These are phyloP conservation scores for Cremastinae sp. DNA, from an alignment of 2,888 invertebrate species.

Conservation along the genomic window DNA sequence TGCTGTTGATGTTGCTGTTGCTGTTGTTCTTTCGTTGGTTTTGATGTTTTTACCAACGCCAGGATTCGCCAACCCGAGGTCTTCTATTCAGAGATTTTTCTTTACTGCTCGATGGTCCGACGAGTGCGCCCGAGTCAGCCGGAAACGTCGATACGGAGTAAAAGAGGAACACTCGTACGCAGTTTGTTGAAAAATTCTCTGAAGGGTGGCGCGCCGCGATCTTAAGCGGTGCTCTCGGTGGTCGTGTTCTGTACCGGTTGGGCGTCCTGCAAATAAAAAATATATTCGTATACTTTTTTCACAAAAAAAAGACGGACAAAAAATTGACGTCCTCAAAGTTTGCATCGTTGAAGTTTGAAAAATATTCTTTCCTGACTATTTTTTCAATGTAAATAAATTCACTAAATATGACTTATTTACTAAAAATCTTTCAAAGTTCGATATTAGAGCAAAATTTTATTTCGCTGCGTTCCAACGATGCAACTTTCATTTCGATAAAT, in stretches of 20 bases:
- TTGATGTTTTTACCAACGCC: slow-evolving; percentile 27
- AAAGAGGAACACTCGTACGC: not conserved
- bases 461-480: no score
- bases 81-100: not conserved
- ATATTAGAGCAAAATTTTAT: no score
- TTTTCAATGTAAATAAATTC: no score
- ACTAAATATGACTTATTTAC: no score
- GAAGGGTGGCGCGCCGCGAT: slow-evolving; percentile 49
- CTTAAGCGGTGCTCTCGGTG: slow-evolving; percentile 84
- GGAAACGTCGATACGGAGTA: not conserved
- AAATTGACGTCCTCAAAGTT: no score
- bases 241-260: slow-evolving; percentile 84
- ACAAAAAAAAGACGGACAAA: no score
- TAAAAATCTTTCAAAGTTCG: no score
- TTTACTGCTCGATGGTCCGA: not conserved
- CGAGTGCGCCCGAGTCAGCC: not conserved
- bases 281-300: not conserved
- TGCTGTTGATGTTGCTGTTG: slow-evolving; percentile 66
- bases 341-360: no score
- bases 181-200: slow-evolving; percentile 4
- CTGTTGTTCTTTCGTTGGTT: slow-evolving; percentile 67
- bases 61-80: not conserved
- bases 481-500: no score
- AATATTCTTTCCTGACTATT: no score
- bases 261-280: slow-evolving; percentile 79